phyloP scores from a whole-genome alignment of 2,888 invertebrate species.

The Netelia inedita region DNA sequence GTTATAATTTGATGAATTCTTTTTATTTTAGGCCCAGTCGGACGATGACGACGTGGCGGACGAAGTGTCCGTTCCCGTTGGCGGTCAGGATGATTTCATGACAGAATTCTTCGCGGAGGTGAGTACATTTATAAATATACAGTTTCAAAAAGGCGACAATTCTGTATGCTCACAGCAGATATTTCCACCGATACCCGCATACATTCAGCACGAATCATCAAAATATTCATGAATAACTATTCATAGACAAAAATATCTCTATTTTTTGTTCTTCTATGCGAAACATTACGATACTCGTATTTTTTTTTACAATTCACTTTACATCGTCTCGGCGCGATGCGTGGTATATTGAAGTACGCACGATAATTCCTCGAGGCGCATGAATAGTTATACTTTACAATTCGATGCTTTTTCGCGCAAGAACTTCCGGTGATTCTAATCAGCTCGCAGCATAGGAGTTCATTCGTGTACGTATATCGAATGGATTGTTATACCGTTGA shows the following conservation, averaged over 20 bases:
- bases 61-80: conserved; percentile 98
- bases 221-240: background rate
- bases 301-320: no score
- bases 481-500: no score
- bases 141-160: background rate
- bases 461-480: no score
- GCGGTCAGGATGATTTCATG: conserved; percentile 97
- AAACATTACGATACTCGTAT: no score
- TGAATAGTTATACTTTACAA: no score
- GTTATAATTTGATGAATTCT: conserved; percentile 36
- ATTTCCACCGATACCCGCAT: background rate
- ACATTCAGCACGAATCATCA: background rate
- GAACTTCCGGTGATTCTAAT: no score
- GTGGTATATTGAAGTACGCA: no score
- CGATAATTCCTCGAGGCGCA: no score
- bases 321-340: no score
- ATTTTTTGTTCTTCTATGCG: background rate
- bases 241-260: background rate
- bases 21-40: conserved; percentile 94
- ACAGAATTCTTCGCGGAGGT: conserved; percentile 99
- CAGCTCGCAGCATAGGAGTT: no score
- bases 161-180: background rate
- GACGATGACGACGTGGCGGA: conserved; percentile 98
- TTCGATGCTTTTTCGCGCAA: no score
- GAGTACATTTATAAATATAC: conserved; percentile 80